Base-by-base conservation (phyloP, 1,140 invertebrate genomes). In the Spodoptera litura region DNA sequence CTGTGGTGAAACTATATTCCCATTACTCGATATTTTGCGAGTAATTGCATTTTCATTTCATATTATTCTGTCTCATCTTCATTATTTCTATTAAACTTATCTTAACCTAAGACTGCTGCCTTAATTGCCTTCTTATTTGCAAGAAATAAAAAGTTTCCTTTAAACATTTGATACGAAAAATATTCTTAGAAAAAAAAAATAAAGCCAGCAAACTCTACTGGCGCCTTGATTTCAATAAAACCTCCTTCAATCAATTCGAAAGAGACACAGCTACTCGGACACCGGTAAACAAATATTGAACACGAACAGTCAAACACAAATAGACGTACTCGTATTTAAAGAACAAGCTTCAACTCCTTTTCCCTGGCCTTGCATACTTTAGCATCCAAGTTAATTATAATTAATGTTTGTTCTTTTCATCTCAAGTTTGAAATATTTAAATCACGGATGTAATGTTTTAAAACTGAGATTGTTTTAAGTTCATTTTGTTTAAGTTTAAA, bases 331-430 rank as follows among this genome's bases (percentile, higher is more conserved):
- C 15, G 11, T 31, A 53, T 53, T 53, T 70, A 70, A 70, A 70
- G 49, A 70, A 53, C 25, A 53, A 53, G 49, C 13, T 31, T 31
- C 4, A 12, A 31, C 20, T 27, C 64, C 66, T 53, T 53, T 70
- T 70, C 20, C 20, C 20, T 70, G 66, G 51, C 66, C 66, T 70
- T 70, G 66, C 66, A 70, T 70, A 70, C 4, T 31, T 70, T 12
- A 27, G 49, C 20, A 52, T 68, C 64, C 49, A 5, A 31, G 31
- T 4, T 31, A 31, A 52, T 12, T 13, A 11, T 31, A 53, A 52
- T 49, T 64, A 68, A 70, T 70, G 49, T 70, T 53, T 52, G 38
- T 49, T 52, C 49, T 51, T 9, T 51, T 70, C 66, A n/a, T 68
- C 25, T 68, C 12, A 13, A 68, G 44, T 27, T 68, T 51, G 52